phyloP scores from a whole-genome alignment of 2,888 invertebrate species.

The Anaspis maculata region DNA sequence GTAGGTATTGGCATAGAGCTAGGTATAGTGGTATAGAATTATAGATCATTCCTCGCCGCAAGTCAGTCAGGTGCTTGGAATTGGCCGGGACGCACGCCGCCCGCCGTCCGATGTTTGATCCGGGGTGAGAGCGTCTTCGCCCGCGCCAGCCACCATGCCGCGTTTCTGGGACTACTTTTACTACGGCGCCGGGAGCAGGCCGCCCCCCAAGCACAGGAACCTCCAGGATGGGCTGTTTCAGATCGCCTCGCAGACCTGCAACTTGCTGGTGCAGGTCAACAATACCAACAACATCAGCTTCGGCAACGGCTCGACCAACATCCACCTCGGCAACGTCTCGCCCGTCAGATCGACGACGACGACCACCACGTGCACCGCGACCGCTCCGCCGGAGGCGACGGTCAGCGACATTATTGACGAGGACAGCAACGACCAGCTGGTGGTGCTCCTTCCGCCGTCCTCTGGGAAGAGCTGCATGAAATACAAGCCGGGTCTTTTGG shows the following conservation, averaged over 20 bases:
- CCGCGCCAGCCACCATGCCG: no score
- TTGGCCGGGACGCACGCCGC: no score
- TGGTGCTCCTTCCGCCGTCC: conserved; percentile 48
- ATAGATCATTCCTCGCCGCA: no score
- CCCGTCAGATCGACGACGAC: conserved; percentile 4
- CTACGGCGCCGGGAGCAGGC: conserved; percentile 11
- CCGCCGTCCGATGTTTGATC: no score
- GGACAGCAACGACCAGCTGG: conserved; percentile 43
- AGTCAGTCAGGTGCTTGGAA: no score
- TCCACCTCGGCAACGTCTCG: conserved; percentile 47
- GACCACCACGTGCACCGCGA: conserved; percentile 7
- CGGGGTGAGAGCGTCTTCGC: no score
- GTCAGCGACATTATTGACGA: conserved; percentile 14
- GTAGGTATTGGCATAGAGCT: no score
- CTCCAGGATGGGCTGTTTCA: conserved; percentile 69
- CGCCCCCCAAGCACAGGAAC: conserved; percentile 51
- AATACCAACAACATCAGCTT: conserved; percentile 68
- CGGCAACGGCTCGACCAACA: conserved; percentile 55
- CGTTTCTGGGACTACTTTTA: conserved; percentile 54
- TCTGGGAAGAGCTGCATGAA: conserved; percentile 13
- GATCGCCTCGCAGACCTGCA: conserved; percentile 71
- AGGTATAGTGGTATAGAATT: no score
- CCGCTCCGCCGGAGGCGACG: conserved; percentile 6
- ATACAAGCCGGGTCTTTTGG: conserved; percentile 25
- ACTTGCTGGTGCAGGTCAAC: conserved; percentile 67